These are phyloP conservation scores for Platichthys stellatus DNA, from an alignment of 2,113 vertebrate species.

Conservation along the genomic window DNA sequence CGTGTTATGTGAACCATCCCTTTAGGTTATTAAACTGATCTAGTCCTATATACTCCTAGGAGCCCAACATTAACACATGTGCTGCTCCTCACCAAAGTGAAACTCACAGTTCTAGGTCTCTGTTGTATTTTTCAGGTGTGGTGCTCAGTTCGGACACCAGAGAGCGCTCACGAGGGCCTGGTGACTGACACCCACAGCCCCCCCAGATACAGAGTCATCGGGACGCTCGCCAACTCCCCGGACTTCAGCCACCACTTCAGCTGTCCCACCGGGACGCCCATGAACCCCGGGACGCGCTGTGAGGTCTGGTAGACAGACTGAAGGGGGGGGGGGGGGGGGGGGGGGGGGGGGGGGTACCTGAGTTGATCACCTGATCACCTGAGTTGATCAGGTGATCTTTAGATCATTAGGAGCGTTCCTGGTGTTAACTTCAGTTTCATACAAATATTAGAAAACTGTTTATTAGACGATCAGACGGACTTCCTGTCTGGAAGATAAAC, in stretches of 20 bases:
- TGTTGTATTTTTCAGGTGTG: conserved; percentile 85
- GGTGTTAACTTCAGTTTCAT: conserved; percentile 9
- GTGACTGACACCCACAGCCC: conserved; percentile 97
- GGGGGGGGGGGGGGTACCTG: neutral
- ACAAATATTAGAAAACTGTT: neutral
- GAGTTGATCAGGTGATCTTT: neutral
- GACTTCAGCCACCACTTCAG: conserved; percentile 93
- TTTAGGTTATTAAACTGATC: too few relatives aligned
- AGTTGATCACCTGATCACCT: neutral
- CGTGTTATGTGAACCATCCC: too few relatives aligned
- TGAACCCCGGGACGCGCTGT: conserved; percentile 94
- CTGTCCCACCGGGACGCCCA: conserved; percentile 89
- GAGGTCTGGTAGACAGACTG: conserved; percentile 93
- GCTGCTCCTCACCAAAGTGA: neutral
- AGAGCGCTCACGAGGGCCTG: conserved; percentile 97
- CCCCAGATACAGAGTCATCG: conserved; percentile 92
- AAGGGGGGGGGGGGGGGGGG: neutral
- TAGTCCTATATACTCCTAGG: too few relatives aligned
- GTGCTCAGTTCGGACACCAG: conserved; percentile 95
- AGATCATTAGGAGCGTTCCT: neutral
- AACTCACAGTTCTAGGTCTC: neutral
- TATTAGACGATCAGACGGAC: conserved; percentile 20
- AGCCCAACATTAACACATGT: too few relatives aligned
- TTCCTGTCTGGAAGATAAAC: conserved; percentile 47
- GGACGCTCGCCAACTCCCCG: conserved; percentile 95